Percentiles rank a stretch among this genome's conserved stretches.
These are phyloP conservation scores for Drosophila mercatorum DNA, from an alignment of 2,888 invertebrate genomes.

Conservation along the genomic window DNA sequence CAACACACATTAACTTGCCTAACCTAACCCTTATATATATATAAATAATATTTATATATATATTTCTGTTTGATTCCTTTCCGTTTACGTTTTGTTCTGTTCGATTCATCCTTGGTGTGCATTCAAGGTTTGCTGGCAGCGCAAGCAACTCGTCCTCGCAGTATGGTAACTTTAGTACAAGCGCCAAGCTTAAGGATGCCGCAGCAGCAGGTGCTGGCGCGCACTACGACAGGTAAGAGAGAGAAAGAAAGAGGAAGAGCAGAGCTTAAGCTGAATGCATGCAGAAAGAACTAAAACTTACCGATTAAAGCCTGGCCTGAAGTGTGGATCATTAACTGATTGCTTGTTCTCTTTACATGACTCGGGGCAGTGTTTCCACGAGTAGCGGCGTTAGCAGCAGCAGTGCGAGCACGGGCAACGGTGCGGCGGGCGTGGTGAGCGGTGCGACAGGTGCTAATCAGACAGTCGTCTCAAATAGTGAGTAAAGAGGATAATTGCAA, in stretches of 20 bases:
- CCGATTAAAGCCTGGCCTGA: background rate
- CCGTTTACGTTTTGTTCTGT: constrained; percentile 25
- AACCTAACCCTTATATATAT: constrained; percentile 14
- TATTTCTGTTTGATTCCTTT: constrained; percentile 26
- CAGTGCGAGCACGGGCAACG: constrained; percentile 76
- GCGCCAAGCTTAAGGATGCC: constrained; percentile 85
- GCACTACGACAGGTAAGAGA: constrained; percentile 84
- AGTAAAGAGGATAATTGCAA: constrained; percentile 32
- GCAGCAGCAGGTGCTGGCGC: constrained; percentile 82
- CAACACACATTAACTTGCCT: background rate
- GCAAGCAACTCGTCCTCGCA: constrained; percentile 84
- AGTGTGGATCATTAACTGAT: background rate
- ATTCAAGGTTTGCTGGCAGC: constrained; percentile 83
- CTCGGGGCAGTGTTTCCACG: constrained; percentile 79
- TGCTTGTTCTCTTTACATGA: constrained; percentile 6
- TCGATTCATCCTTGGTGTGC: constrained; percentile 13
- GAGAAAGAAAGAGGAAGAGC: too few relatives aligned
- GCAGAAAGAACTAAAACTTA: background rate
- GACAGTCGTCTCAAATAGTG: constrained; percentile 81
- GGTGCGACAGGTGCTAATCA: constrained; percentile 76
- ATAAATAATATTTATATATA: constrained; percentile 3
- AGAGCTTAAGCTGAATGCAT: background rate
- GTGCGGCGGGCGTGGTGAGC: constrained; percentile 75
- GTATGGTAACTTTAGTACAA: constrained; percentile 85
- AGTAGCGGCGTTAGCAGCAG: constrained; percentile 83